Evolutionary conservation across 1,140 invertebrate species (phyloP), one percentile per base, ranked within the genome.

Genomic region (Steinernema khuongi): DNA sequence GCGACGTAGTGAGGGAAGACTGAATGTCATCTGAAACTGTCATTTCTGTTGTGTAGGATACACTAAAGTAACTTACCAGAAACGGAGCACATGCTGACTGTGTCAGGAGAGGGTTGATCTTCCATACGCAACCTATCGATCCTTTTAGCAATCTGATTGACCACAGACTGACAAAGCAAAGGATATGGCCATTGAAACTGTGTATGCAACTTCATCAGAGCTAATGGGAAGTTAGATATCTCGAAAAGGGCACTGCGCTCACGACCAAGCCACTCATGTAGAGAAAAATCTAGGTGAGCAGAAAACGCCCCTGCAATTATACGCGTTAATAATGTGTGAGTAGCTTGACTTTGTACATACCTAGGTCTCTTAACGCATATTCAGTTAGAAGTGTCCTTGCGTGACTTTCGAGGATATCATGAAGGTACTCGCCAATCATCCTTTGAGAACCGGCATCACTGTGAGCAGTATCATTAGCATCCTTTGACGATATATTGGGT

Each of bases 181-280:
- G 82, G 82, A 70, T 85, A 83, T 14, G 82, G 82, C 82, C 82
- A 83, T 14, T 67, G 67, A 43, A 83, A 83, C 73, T 83, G 81
- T 1, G 81, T 82, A 69, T 85, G 83, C 2, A 85, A 72, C 60
- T 84, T 81, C 74, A 82, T 82, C 31, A 83, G 41, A 30, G 85
- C 78, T 1, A 84, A 29, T 2, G 83, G 79, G 32, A 83, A 83
- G 22, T 78, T 76, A 1, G 29, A 22, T 33, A 78, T 67, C 22
- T 44, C 18, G 26, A 32, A 32, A 31, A 50, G 66, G 19, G 41
- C 60, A n/a, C 41, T 30, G 17, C 36, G 29, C 30, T 71, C 36
- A 30, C 71, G 43, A 30, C 44, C 33, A 22, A 78, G 32, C 30
- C 44, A 67, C 17, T 32, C 31, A 31, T 29, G 31, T 60, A 84